Evolutionary conservation across 1,140 invertebrate species (phyloP), one percentile per base, ranked within the genome.

Genomic region (Lepidurus apus): DNA sequence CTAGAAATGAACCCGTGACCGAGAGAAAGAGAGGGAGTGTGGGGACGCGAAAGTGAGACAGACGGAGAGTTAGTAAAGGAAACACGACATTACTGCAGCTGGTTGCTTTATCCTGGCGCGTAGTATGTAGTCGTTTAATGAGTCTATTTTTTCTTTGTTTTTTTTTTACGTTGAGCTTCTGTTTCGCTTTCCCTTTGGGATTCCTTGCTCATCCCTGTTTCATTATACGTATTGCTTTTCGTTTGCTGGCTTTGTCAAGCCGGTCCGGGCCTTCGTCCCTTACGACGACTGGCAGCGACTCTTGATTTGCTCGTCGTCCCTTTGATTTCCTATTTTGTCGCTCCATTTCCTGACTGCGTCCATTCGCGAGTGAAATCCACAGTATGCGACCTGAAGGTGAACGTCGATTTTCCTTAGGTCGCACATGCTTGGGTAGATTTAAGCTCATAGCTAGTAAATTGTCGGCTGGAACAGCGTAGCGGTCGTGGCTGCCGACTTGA

Each of bases 341-440:
- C 53, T 21, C 53, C 53, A 65, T 65, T 65, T n/a, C 53, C 53
- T 65, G 21, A n/a, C 21, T 65, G 53, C n/a, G n/a, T 65, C n/a
- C 53, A 65, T 65, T 21, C 53, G 53, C 21, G 53, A 21, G 53
- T 65, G 53, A 65, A 65, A 65, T 65, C 53, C 53, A 7, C n/a
- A 21, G 17, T 21, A 65, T 65, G 13, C 53, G 53, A 65, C 53
- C 53, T 65, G 53, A 65, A 65, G 53, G 53, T 17, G 53, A 65
- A 65, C 53, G 53, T 65, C 53, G 21, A 9, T 65, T 65, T 65
- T 21, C 53, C 45, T 3, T 65, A 65, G 53, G 53, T 65, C 53
- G 9, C 9, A 13, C 53, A 65, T 21, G 53, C 17, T n/a, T 13
- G 53, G 53, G 53, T 7, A 65, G 53, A 17, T 21, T 65, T 65